Evolutionary conservation across 35 echinoderm and acorn worm species (phyloP).

Genomic region (Stichopus chloronotus): DNA sequence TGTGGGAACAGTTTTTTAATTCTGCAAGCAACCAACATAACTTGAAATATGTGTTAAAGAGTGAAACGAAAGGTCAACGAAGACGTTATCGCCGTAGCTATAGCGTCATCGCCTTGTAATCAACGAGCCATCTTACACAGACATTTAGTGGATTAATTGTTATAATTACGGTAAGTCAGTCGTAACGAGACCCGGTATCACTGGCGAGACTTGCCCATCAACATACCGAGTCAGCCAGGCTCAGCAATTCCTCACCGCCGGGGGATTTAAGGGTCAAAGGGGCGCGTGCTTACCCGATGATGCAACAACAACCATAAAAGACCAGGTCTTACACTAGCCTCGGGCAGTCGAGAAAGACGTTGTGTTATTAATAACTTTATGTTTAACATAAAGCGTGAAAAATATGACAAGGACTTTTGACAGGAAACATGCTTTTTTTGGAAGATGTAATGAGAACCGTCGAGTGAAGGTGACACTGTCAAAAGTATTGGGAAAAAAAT

Average conservation of each 20-base stretch:
- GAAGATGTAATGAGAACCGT: neutral
- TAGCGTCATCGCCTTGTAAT: neutral
- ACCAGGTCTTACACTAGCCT: neutral
- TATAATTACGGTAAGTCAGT: constrained; percentile 40
- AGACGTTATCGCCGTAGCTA: neutral
- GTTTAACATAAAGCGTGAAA: constrained; percentile 47
- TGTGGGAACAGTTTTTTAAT: too few species aligned
- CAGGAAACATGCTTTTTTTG: constrained; percentile 23
- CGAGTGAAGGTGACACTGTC: neutral
- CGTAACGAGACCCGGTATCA: neutral
- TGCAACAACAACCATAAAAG: too few species aligned
- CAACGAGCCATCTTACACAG: neutral
- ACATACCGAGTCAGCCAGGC: constrained; percentile 3
- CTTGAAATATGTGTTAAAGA: too few species aligned
- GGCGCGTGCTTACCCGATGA: too few species aligned
- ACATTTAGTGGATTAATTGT: constrained; percentile 38
- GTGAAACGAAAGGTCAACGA: too few species aligned
- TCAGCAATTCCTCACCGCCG: neutral
- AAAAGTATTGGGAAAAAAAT: too few species aligned
- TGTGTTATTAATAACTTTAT: constrained; percentile 17
- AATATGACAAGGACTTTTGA: constrained; percentile 1
- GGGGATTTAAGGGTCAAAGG: too few species aligned
- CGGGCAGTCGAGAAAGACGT: neutral
- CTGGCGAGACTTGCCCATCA: constrained; percentile 16
- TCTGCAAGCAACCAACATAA: too few species aligned